Conservation (phyloP, 2,113 vertebrate species). For the Spilogale gracilis region DNA sequence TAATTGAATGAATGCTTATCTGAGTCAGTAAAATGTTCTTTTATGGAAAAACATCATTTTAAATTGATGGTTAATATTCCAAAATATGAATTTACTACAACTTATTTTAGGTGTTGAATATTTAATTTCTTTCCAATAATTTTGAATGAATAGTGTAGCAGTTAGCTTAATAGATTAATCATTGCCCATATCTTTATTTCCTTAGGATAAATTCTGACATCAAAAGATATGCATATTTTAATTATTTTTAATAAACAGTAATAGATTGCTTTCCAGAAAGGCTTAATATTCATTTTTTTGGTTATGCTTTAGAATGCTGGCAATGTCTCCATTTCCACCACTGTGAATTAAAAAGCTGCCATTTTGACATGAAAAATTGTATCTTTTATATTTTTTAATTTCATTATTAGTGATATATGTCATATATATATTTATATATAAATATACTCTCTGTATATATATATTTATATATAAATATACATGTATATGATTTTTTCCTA, state of each 20-base stretch:
- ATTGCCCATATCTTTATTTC: slow-evolving; percentile 11
- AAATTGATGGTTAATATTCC: not conserved
- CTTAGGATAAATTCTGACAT: slow-evolving; percentile 58
- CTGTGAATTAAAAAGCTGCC: not conserved
- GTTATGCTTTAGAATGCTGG: slow-evolving; percentile 16
- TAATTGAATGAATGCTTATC: slow-evolving; percentile 37
- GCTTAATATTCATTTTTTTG: not conserved
- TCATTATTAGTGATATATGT: not conserved
- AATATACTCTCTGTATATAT: too few species aligned
- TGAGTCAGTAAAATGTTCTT: slow-evolving; percentile 10
- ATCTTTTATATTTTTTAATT: slow-evolving; percentile 26
- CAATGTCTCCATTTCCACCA: not conserved
- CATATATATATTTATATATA: not conserved
- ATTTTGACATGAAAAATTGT: slow-evolving; percentile 27
- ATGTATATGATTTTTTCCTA: not conserved
- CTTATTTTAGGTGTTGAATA: slow-evolving; percentile 49
- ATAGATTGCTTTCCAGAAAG: slow-evolving; percentile 22
- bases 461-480: not conserved
- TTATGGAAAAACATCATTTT: slow-evolving; percentile 17
- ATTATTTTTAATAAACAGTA: slow-evolving; percentile 46
- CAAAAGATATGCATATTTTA: slow-evolving; percentile 14
- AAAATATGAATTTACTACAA: not conserved
- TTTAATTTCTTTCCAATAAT: slow-evolving; percentile 15
- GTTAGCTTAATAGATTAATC: slow-evolving; percentile 4
- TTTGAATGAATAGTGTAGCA: not conserved